Evolutionary conservation across 2,888 invertebrate species (phyloP).

Genomic region (Aleiodes alternator): DNA sequence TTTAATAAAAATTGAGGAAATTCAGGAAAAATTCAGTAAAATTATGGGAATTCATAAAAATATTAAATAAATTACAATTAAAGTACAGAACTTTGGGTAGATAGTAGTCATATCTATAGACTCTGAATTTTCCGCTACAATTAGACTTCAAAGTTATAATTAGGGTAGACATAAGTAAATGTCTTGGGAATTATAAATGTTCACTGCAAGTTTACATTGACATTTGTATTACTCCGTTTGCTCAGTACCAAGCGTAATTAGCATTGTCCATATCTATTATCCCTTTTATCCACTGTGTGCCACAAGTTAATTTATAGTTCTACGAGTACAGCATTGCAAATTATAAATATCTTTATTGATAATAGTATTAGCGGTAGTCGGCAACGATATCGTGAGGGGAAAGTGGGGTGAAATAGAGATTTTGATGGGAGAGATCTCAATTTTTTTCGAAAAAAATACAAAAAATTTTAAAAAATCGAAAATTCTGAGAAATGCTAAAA

Average conservation of each 20-base stretch:
- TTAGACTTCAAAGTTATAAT: slow-evolving; percentile 6
- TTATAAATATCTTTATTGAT: slow-evolving; percentile 9
- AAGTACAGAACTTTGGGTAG: too few relatives aligned
- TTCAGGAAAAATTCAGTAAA: not conserved
- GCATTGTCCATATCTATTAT: slow-evolving; percentile 37
- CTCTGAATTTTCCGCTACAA: slow-evolving; percentile 14
- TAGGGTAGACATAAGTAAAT: slow-evolving; percentile 8
- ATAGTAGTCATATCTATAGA: not conserved
- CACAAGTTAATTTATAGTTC: slow-evolving; percentile 27
- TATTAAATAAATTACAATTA: too few relatives aligned
- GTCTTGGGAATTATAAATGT: slow-evolving; percentile 17
- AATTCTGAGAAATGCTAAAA: too few relatives aligned
- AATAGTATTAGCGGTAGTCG: slow-evolving; percentile 19
- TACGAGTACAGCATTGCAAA: slow-evolving; percentile 38
- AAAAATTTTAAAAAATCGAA: too few relatives aligned
- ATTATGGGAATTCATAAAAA: not conserved
- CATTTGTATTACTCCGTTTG: slow-evolving; percentile 23
- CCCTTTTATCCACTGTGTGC: not conserved
- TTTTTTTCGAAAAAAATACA: too few relatives aligned
- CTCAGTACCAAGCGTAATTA: slow-evolving; percentile 29
- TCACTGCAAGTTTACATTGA: slow-evolving; percentile 5
- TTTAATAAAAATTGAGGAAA: too few relatives aligned
- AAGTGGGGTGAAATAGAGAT: too few relatives aligned
- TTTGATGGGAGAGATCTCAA: too few relatives aligned
- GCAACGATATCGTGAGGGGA: not conserved